Conservation (phyloP, 2,113 vertebrate genomes). For the Pseudolaguvia tuberculata region DNA sequence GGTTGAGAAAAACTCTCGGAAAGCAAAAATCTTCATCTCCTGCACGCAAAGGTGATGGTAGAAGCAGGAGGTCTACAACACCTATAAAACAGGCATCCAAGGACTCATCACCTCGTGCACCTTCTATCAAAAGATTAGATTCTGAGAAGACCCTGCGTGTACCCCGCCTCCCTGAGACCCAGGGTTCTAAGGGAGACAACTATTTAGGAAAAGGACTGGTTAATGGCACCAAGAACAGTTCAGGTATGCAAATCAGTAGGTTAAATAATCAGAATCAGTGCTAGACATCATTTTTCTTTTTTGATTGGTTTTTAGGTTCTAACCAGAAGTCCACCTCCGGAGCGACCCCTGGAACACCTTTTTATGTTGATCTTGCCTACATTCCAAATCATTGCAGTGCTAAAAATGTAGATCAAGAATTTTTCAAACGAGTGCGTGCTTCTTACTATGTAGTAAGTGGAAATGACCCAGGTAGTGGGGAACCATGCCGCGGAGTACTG, state of each 20-base stretch:
- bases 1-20: constrained; percentile 72
- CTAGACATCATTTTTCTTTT: neutral
- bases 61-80: constrained; percentile 79
- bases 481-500: constrained; percentile 88
- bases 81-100: constrained; percentile 77
- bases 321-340: constrained; percentile 61
- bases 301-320: constrained; percentile 51
- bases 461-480: constrained; percentile 86
- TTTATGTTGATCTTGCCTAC: constrained; percentile 95
- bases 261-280: neutral
- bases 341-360: constrained; percentile 72
- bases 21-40: constrained; percentile 88
- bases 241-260: constrained; percentile 63
- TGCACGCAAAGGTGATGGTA: constrained; percentile 74
- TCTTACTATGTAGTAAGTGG: constrained; percentile 94
- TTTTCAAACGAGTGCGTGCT: constrained; percentile 89
- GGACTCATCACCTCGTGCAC: constrained; percentile 71
- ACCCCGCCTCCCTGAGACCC: constrained; percentile 64
- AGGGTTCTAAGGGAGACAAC: constrained; percentile 69
- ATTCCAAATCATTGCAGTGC: constrained; percentile 97
- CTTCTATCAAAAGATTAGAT: constrained; percentile 74
- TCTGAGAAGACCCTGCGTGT: constrained; percentile 72
- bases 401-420: constrained; percentile 94
- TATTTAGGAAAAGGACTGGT: constrained; percentile 73
- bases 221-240: constrained; percentile 81